Base-by-base conservation (phyloP, 1,140 invertebrate species). In the Microplitis mediator region DNA sequence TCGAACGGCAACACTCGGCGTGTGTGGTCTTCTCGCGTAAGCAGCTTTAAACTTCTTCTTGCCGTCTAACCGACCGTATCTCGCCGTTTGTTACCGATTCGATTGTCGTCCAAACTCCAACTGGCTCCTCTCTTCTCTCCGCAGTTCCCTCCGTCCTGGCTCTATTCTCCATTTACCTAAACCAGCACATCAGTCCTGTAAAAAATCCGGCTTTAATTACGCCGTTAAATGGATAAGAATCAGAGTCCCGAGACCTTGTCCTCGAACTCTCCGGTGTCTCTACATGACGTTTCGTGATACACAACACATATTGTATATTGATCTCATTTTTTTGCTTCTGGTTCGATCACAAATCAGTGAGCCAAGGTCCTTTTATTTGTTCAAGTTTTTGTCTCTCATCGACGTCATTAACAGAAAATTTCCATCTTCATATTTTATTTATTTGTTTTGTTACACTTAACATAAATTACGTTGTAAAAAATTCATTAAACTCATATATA, bases 51-150 rank as follows among this genome's bases (percentile, higher is more conserved):
- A 51, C 36, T 23, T 23, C 2, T 23, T 23, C 23, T 23, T 23
- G 23, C 31, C 61, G 14, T 34, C 23, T 11, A 50, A 16, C 23
- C 58, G 80, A 79, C 79, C 78, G 79, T 83, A 85, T 84, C 84
- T 83, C 77, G 77, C 81, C 84, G 81, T 86, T 85, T 82, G 83
- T 86, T 85, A 85, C 84, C 83, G 77, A 85, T 86, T 85, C 83
- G 84, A 86, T 85, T 82, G 84, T 72, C 71, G 74, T 75, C 71
- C 35, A 23, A 39, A 39, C 39, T 56, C 36, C 35, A 35, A 66
- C 39, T 61, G 36, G 23, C 68, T 61, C 45, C 11, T 36, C 14
- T n/a, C 23, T 34, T n/a, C 35, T 45, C 32, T 31, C 60, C 23
- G 23, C 23, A 23, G 23, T 2, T 23, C 23, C 23, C 23, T 23